A percentile compares a stretch with the other conserved stretches of the same genome.
These are phyloP conservation scores for Redunca redunca DNA, from an alignment of 2,113 vertebrate genomes.

Conservation along the genomic window DNA sequence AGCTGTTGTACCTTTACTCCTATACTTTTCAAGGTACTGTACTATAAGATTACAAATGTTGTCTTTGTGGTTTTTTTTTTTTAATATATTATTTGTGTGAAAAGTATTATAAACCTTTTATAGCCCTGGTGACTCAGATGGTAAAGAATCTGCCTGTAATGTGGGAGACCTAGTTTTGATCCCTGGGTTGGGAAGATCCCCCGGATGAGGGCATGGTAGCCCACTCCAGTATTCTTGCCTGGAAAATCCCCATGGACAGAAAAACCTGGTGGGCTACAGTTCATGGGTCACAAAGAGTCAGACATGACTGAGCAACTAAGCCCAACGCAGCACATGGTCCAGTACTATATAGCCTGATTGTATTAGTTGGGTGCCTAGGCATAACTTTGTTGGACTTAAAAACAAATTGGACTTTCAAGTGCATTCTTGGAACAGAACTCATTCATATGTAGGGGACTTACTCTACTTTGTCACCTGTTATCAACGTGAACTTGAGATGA, in stretches of 20 bases:
- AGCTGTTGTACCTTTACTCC: not conserved
- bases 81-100: not conserved
- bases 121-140: not conserved
- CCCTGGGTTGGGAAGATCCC: not conserved
- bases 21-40: not conserved
- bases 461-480: not conserved
- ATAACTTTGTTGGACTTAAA: not conserved
- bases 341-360: not conserved
- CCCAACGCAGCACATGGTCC: not conserved
- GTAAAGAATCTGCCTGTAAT: not conserved
- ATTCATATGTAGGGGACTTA: not conserved
- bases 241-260: not conserved
- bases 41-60: not conserved
- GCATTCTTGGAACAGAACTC: not conserved
- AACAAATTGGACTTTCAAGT: not conserved
- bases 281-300: not conserved
- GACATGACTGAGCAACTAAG: not conserved
- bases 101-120: not conserved
- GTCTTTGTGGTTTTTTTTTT: not conserved
- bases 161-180: not conserved
- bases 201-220: not conserved
- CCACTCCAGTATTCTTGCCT: not conserved
- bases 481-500: not conserved
- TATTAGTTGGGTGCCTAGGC: not conserved
- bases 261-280: not conserved